Evolutionary conservation across 1,140 invertebrate genomes (phyloP).

Genomic region (Bacillus rossius): DNA sequence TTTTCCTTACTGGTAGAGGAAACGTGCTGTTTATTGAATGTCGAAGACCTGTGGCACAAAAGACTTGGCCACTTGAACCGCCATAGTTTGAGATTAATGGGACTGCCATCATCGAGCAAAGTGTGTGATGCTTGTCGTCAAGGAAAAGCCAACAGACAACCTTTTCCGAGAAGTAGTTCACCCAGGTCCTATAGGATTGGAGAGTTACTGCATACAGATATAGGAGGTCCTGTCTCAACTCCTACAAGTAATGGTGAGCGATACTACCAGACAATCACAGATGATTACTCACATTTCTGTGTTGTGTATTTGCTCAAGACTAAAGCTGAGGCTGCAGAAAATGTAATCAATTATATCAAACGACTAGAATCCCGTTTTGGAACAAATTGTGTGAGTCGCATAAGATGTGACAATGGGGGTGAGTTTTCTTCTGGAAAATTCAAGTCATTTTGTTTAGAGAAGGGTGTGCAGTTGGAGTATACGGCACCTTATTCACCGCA

Average conservation of each 20-base stretch:
- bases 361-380: constrained; percentile 27
- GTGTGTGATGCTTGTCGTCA: constrained; percentile 26
- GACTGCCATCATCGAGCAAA: not conserved
- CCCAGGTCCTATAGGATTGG: constrained; percentile 11
- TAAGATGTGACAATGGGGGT: constrained; percentile 32
- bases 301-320: constrained; percentile 34
- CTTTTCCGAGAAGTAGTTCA: constrained; percentile 16
- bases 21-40: too few species aligned
- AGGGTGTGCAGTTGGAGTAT: constrained; percentile 25
- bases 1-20: too few species aligned
- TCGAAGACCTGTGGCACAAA: too few species aligned
- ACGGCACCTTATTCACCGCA: constrained; percentile 34
- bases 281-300: constrained; percentile 26
- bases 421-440: constrained; percentile 30
- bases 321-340: constrained; percentile 31
- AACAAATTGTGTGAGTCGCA: constrained; percentile 21
- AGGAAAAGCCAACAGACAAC: constrained; percentile 27
- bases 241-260: constrained; percentile 27
- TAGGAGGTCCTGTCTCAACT: constrained; percentile 30
- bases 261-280: constrained; percentile 30
- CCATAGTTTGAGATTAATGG: too few species aligned
- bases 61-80: too few species aligned
- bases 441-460: constrained; percentile 25
- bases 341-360: constrained; percentile 29
- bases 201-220: constrained; percentile 30